phyloP scores from a whole-genome alignment of 2,888 invertebrate species.

The Drosophila bunnanda region DNA sequence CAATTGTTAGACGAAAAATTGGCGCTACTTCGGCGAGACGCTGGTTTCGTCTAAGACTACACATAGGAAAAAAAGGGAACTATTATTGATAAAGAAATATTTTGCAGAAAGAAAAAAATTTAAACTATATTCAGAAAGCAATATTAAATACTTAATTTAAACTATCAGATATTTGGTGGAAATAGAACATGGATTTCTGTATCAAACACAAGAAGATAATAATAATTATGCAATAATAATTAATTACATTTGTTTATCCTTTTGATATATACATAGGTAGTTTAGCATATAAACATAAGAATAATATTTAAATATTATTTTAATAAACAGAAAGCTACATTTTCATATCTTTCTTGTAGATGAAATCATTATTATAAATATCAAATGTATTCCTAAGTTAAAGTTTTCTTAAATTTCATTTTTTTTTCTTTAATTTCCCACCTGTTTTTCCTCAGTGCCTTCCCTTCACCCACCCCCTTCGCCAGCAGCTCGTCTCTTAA shows the following conservation, averaged over 20 bases:
- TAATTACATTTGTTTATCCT: too few species aligned
- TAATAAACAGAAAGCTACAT: too few species aligned
- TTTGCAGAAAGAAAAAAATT: too few species aligned
- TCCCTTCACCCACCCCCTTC: neutral
- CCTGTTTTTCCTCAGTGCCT: neutral
- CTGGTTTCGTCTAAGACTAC: slow-evolving; percentile 41
- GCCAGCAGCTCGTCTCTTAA: slow-evolving; percentile 51
- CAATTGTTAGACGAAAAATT: slow-evolving; percentile 82
- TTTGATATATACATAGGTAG: neutral
- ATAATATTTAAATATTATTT: too few species aligned
- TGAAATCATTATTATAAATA: neutral
- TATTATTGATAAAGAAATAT: neutral
- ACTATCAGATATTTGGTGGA: neutral
- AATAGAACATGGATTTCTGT: neutral
- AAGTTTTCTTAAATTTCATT: neutral
- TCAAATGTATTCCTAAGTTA: neutral
- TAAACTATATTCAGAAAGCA: neutral
- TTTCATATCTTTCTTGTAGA: neutral
- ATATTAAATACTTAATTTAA: neutral
- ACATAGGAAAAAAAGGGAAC: neutral
- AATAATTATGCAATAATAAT: too few species aligned
- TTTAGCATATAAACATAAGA: too few species aligned
- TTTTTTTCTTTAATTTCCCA: too few species aligned
- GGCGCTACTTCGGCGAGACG: slow-evolving; percentile 75
- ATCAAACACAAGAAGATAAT: neutral